Conservation (phyloP, 2,113 vertebrate species). For the Siniperca chuatsi region DNA sequence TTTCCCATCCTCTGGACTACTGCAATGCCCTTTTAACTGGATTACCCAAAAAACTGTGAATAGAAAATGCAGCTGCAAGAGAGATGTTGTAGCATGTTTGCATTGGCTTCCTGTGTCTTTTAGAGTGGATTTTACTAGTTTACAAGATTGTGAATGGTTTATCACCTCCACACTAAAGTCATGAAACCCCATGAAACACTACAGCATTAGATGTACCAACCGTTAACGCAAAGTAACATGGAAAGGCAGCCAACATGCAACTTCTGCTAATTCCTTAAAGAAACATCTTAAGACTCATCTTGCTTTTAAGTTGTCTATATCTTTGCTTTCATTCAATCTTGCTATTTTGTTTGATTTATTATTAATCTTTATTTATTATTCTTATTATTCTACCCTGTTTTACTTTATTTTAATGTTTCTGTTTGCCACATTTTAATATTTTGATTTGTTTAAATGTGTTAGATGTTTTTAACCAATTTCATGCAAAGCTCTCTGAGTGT, state of each 20-base stretch:
- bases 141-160: conserved; percentile 19
- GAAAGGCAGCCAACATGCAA: neutral
- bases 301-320: neutral
- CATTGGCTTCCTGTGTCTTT: neutral
- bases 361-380: neutral
- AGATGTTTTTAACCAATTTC: neutral
- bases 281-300: neutral
- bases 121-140: conserved; percentile 2
- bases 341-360: neutral
- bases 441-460: neutral
- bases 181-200: neutral
- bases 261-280: neutral
- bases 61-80: too few relatives aligned
- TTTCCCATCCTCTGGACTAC: conserved; percentile 3
- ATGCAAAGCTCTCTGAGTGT: neutral
- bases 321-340: neutral
- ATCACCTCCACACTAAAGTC: neutral
- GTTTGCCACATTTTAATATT: neutral
- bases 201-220: neutral
- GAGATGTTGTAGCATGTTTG: neutral
- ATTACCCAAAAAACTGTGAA: neutral
- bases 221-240: neutral
- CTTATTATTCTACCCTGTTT: neutral
- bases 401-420: neutral
- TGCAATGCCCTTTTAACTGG: conserved; percentile 5